Evolutionary conservation across 2,888 invertebrate genomes (phyloP).

Genomic region (Slavum lentiscoides): DNA sequence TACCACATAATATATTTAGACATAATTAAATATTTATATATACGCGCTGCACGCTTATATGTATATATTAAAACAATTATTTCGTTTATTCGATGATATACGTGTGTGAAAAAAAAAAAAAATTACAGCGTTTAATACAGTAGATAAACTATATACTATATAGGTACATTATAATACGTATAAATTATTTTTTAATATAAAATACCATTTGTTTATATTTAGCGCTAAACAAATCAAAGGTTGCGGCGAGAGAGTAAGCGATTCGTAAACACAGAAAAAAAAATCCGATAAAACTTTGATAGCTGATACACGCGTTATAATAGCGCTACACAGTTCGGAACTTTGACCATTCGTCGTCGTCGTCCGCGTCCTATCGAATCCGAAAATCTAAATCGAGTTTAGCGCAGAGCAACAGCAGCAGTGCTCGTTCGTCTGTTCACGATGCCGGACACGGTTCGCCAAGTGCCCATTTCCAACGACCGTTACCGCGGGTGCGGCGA

Average conservation of each 20-base stretch:
- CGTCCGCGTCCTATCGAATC: neutral
- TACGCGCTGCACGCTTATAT: neutral
- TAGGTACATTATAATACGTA: neutral
- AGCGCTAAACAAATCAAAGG: constrained; percentile 43
- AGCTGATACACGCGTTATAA: neutral
- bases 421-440: constrained; percentile 24
- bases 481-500: constrained; percentile 7
- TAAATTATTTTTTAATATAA: neutral
- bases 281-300: constrained; percentile 34
- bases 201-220: constrained; percentile 13
- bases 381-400: neutral
- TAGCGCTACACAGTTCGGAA: neutral
- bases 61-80: neutral
- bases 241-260: constrained; percentile 2
- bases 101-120: no score
- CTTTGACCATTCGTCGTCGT: constrained; percentile 29
- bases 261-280: neutral
- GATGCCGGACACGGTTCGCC: constrained; percentile 51
- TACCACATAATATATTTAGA: neutral
- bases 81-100: constrained; percentile 13
- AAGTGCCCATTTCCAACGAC: constrained; percentile 36
- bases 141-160: constrained; percentile 1
- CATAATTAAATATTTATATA: no score
- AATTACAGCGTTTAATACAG: no score
- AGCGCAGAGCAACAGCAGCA: neutral